phyloP scores from a whole-genome alignment of 2,888 invertebrate genomes.

The Amitus sp. region DNA sequence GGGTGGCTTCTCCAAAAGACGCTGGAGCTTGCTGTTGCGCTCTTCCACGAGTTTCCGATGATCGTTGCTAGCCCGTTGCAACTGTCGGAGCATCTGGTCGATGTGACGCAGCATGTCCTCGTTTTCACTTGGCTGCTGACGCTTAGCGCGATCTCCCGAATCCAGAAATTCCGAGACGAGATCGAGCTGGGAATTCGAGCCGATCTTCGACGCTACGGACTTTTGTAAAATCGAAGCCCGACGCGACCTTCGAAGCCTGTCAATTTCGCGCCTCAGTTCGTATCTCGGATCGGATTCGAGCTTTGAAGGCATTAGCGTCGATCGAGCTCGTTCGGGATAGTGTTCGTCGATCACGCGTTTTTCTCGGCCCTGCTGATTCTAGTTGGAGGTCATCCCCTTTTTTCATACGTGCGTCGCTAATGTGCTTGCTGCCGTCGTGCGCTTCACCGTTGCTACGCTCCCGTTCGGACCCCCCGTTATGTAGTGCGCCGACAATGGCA shows the following conservation, averaged over 20 bases:
- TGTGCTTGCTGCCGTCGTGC: constrained; percentile 68
- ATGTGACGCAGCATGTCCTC: constrained; percentile 51
- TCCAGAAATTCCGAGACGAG: constrained; percentile 1
- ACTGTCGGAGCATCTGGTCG: constrained; percentile 52
- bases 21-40: constrained; percentile 43
- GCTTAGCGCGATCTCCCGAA: constrained; percentile 29
- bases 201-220: constrained; percentile 25
- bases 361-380: constrained; percentile 51
- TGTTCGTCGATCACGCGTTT: constrained; percentile 7
- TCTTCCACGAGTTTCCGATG: constrained; percentile 53
- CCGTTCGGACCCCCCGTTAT: constrained; percentile 68
- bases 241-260: constrained; percentile 13
- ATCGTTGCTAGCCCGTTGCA: constrained; percentile 55
- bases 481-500: constrained; percentile 62
- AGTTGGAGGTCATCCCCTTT: constrained; percentile 56
- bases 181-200: neutral
- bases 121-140: constrained; percentile 27
- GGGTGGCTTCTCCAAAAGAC: constrained; percentile 8
- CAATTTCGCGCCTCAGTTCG: neutral
- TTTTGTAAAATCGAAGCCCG: constrained; percentile 23
- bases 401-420: constrained; percentile 76
- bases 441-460: constrained; percentile 71
- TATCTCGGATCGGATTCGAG: constrained; percentile 6
- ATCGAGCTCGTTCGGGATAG: constrained; percentile 18
- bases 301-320: neutral